Evolutionary conservation across 2,888 invertebrate genomes (phyloP).

Genomic region (Neocrepidodera transversa): DNA sequence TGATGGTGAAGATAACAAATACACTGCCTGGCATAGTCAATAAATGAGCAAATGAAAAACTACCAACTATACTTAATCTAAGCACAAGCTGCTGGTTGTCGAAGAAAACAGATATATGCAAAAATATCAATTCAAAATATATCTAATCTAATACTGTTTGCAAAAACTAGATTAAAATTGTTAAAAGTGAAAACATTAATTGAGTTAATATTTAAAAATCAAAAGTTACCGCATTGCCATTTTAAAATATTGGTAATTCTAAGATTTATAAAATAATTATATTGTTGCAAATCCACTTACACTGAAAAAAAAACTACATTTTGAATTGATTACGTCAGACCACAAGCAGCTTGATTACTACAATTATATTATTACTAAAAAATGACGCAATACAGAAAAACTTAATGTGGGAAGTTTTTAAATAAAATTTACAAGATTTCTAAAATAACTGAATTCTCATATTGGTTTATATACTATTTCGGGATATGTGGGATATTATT

Average conservation of each 20-base stretch:
- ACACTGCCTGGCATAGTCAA: constrained; percentile 10
- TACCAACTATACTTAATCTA: constrained; percentile 18
- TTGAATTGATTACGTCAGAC: not conserved
- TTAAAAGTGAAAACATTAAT: no score
- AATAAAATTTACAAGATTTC: not conserved
- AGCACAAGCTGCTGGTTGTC: not conserved
- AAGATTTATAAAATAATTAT: no score
- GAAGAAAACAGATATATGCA: not conserved
- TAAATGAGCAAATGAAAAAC: constrained; percentile 33
- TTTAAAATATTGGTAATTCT: no score
- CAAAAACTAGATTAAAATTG: no score
- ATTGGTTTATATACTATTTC: no score
- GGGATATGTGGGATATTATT: no score
- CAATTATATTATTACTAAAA: not conserved
- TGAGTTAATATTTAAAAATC: no score
- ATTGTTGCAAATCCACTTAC: no score
- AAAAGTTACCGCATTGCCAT: no score
- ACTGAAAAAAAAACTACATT: no score
- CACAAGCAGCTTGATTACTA: not conserved
- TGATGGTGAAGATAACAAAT: constrained; percentile 22
- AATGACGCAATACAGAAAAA: not conserved
- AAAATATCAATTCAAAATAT: no score
- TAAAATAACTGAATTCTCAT: not conserved
- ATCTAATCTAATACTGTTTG: no score
- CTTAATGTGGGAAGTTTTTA: not conserved